Evolutionary conservation across 2,888 invertebrate genomes (phyloP).

Genomic region (Watsonalla binaria): DNA sequence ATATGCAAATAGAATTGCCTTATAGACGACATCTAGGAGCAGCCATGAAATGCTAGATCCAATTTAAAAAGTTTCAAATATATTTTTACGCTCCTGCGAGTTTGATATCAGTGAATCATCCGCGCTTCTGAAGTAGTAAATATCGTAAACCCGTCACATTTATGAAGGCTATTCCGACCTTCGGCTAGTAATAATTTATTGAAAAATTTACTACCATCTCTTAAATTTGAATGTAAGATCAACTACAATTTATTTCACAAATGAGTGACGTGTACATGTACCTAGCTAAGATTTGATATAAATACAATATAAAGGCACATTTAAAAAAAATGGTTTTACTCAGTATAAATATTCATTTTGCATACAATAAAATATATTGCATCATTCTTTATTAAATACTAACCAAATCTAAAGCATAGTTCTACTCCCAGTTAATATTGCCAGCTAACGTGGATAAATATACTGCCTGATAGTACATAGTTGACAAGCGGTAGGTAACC

Average conservation of each 20-base stretch:
- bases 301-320: no score
- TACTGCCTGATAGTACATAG: constrained; percentile 5
- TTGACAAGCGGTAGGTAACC: constrained; percentile 8
- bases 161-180: constrained; percentile 1
- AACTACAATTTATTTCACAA: no score
- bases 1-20: constrained; percentile 33
- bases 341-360: no score
- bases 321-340: no score
- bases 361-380: no score
- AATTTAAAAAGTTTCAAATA: constrained; percentile 30
- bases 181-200: neutral
- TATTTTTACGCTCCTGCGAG: constrained; percentile 18
- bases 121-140: constrained; percentile 10
- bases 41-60: constrained; percentile 32
- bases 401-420: no score
- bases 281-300: no score
- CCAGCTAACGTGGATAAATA: neutral
- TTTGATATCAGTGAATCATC: constrained; percentile 12
- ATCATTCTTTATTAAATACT: no score
- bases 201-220: neutral
- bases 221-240: no score
- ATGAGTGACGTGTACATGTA: no score
- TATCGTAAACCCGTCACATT: constrained; percentile 13
- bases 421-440: neutral
- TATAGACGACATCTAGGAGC: constrained; percentile 21